phyloP scores from a whole-genome alignment of 2,888 invertebrate genomes.

The Noctua fimbriata region DNA sequence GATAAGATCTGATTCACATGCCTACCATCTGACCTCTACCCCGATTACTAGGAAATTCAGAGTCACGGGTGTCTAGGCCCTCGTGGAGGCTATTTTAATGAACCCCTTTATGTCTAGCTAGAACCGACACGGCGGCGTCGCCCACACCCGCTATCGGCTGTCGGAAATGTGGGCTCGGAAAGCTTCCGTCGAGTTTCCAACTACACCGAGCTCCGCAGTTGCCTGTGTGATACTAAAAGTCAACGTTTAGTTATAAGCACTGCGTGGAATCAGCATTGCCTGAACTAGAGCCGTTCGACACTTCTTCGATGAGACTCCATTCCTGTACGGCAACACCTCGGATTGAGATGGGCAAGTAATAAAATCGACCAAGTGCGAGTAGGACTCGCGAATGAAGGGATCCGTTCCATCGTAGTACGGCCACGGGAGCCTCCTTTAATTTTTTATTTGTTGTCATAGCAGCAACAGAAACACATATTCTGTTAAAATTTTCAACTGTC shows the following conservation, averaged over 20 bases:
- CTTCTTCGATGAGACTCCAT: neutral
- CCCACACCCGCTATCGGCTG: constrained; percentile 14
- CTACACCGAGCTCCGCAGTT: constrained; percentile 3
- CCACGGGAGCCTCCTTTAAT: no score
- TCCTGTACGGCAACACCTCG: neutral
- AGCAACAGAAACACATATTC: no score
- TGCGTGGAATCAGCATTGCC: neutral
- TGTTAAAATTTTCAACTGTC: no score
- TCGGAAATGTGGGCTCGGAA: constrained; percentile 24
- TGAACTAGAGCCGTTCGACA: neutral
- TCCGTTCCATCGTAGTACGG: no score
- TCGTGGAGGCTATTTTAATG: constrained; percentile 9
- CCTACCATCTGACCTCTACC: neutral
- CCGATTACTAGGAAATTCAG: neutral
- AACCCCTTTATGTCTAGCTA: neutral
- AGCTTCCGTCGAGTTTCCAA: constrained; percentile 16
- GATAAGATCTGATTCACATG: neutral
- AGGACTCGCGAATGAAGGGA: no score
- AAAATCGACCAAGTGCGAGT: no score
- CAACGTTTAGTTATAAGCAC: neutral
- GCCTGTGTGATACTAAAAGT: neutral
- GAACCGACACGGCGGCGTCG: neutral
- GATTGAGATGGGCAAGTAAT: neutral
- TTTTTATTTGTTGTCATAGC: no score
- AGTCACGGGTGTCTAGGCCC: neutral